phyloP scores from a whole-genome alignment of 2,888 invertebrate genomes.

The Nysson spinosus region DNA sequence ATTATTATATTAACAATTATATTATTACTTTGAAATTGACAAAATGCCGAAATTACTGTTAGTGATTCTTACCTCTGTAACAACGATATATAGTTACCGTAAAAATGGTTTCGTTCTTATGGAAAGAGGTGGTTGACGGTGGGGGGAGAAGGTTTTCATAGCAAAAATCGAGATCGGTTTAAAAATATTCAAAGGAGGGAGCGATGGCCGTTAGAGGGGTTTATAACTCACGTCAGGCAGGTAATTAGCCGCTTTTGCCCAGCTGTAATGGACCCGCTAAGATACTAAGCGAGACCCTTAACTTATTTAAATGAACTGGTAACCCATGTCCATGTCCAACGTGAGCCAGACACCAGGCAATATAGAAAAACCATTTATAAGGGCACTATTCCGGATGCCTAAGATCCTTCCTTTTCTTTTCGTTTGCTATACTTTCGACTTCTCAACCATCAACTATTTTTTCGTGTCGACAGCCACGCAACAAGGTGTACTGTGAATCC shows the following conservation, averaged over 20 bases:
- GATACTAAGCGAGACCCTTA: slow-evolving; percentile 76
- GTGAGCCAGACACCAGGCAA: slow-evolving; percentile 73
- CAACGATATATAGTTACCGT: too few species aligned
- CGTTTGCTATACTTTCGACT: slow-evolving; percentile 62
- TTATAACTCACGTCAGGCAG: slow-evolving; percentile 78
- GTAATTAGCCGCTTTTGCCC: slow-evolving; percentile 77
- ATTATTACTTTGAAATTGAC: too few species aligned
- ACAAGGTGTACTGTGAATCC: slow-evolving; percentile 25
- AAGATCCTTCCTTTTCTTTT: slow-evolving; percentile 48
- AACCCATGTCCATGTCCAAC: slow-evolving; percentile 76
- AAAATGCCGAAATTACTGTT: too few species aligned
- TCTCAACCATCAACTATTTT: slow-evolving; percentile 56
- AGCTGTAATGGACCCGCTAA: slow-evolving; percentile 76
- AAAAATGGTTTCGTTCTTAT: slow-evolving; percentile 1
- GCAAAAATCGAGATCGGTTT: slow-evolving; percentile 67
- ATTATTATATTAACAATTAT: too few species aligned
- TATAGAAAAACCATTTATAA: slow-evolving; percentile 78
- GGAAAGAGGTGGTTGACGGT: slow-evolving; percentile 1
- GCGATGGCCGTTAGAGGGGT: slow-evolving; percentile 64
- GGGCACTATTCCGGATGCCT: slow-evolving; percentile 73
- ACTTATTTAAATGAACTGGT: slow-evolving; percentile 78
- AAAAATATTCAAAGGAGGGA: slow-evolving; percentile 67
- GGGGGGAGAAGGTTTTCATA: slow-evolving; percentile 59
- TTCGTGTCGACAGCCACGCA: slow-evolving; percentile 56
- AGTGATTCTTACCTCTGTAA: too few species aligned